Conservation (phyloP, 2,797 vertebrate species). For the Chelmon rostratus region DNA sequence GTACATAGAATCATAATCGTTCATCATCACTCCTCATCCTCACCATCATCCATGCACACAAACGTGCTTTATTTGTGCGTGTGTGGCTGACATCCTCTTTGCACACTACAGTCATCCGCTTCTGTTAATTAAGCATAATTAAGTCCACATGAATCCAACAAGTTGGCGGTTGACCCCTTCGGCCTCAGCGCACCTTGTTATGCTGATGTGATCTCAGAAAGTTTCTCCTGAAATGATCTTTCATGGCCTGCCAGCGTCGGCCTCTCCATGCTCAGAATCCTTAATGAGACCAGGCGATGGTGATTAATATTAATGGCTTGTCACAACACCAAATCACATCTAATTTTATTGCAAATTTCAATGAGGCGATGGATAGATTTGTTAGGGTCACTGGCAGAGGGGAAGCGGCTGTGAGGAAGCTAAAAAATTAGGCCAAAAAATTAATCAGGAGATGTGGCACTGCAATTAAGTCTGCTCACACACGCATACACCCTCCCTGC, state of each 20-base stretch:
- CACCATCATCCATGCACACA: background rate
- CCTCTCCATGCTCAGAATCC: conserved; percentile 69
- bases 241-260: conserved; percentile 57
- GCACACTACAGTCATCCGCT: conserved; percentile 39
- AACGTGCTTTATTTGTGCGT: conserved; percentile 7
- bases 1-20: background rate
- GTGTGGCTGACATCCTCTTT: background rate
- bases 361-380: conserved; percentile 66
- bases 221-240: conserved; percentile 72
- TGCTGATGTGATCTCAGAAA: conserved; percentile 55
- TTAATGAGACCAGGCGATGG: conserved; percentile 69
- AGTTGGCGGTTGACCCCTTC: conserved; percentile 41
- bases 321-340: conserved; percentile 77
- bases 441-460: conserved; percentile 63
- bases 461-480: conserved; percentile 63
- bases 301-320: conserved; percentile 84
- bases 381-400: conserved; percentile 69
- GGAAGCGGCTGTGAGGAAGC: conserved; percentile 28
- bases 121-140: conserved; percentile 52
- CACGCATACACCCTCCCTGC: background rate
- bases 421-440: conserved; percentile 53
- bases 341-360: conserved; percentile 77
- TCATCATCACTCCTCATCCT: background rate
- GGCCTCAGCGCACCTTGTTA: conserved; percentile 47
- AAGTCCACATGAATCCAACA: conserved; percentile 53